These are phyloP conservation scores for Brachypterus glaber DNA, from an alignment of 2,888 invertebrate species.

Conservation along the genomic window DNA sequence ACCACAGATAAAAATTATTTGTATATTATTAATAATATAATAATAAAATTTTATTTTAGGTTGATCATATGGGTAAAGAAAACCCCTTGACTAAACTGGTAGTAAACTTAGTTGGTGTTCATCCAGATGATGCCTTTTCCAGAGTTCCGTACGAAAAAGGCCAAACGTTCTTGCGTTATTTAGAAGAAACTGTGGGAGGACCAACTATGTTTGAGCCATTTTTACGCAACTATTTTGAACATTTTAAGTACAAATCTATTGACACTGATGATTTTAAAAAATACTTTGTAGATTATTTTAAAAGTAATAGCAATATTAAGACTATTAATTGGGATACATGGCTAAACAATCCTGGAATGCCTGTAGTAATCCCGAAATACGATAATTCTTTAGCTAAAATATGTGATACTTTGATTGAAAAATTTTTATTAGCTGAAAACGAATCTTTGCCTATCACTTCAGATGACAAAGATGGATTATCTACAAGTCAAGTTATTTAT, in stretches of 20 bases:
- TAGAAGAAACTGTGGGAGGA: constrained; percentile 76
- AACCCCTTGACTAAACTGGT: constrained; percentile 72
- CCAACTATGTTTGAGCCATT: constrained; percentile 81
- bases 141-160: constrained; percentile 91
- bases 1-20: too few relatives aligned
- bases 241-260: constrained; percentile 73
- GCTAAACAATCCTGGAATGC: constrained; percentile 79
- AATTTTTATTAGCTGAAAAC: constrained; percentile 47
- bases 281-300: constrained; percentile 63
- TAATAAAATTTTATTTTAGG: constrained; percentile 40
- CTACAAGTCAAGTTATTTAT: constrained; percentile 51
- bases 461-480: constrained; percentile 48
- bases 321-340: constrained; percentile 77
- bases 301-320: constrained; percentile 46
- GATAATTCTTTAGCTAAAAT: constrained; percentile 57
- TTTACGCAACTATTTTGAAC: constrained; percentile 66
- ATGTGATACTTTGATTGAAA: constrained; percentile 48
- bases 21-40: too few relatives aligned
- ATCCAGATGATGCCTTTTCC: constrained; percentile 90
- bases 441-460: constrained; percentile 39
- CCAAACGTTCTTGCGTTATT: constrained; percentile 73
- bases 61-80: constrained; percentile 48
- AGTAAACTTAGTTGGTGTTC: constrained; percentile 65
- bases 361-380: constrained; percentile 72
- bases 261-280: constrained; percentile 72